phyloP scores from a whole-genome alignment of 2,888 invertebrate species.

The Gastracanthus pulcherrimus region DNA sequence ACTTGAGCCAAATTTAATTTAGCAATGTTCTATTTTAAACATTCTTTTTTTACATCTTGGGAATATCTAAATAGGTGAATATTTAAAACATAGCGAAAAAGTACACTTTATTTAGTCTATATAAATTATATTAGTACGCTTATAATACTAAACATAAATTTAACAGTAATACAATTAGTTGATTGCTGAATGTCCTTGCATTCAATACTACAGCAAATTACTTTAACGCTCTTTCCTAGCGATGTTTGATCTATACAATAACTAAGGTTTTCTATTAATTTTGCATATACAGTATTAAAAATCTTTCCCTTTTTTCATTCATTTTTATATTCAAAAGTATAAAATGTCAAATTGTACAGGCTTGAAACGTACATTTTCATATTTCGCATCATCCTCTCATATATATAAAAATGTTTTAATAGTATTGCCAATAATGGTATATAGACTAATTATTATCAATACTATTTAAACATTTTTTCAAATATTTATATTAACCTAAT shows the following conservation, averaged over 20 bases:
- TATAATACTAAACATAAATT: slow-evolving; percentile 4
- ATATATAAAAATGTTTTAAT: background rate
- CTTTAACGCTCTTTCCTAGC: slow-evolving; percentile 5
- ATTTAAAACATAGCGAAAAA: slow-evolving; percentile 11
- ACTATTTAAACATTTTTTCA: background rate
- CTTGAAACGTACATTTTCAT: background rate
- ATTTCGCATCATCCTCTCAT: slow-evolving; percentile 10
- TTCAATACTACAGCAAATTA: background rate
- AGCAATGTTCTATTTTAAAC: too few relatives aligned
- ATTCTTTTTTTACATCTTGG: too few relatives aligned
- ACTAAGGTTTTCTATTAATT: background rate
- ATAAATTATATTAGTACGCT: slow-evolving; percentile 23
- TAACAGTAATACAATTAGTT: slow-evolving; percentile 1
- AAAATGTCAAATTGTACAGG: slow-evolving; percentile 1
- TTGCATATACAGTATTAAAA: slow-evolving; percentile 12
- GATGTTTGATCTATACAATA: background rate
- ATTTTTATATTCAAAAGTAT: slow-evolving; percentile 33
- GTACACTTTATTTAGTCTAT: slow-evolving; percentile 22
- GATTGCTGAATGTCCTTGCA: background rate
- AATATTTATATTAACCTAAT: background rate
- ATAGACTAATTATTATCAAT: too few relatives aligned
- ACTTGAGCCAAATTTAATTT: too few relatives aligned
- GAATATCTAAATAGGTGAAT: background rate
- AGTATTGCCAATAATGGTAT: too few relatives aligned
- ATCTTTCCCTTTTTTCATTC: slow-evolving; percentile 23